A percentile compares a stretch with the other conserved stretches of the same genome.
Conservation (phyloP, 2,113 vertebrate species). For the Ariopsis seemanni region DNA sequence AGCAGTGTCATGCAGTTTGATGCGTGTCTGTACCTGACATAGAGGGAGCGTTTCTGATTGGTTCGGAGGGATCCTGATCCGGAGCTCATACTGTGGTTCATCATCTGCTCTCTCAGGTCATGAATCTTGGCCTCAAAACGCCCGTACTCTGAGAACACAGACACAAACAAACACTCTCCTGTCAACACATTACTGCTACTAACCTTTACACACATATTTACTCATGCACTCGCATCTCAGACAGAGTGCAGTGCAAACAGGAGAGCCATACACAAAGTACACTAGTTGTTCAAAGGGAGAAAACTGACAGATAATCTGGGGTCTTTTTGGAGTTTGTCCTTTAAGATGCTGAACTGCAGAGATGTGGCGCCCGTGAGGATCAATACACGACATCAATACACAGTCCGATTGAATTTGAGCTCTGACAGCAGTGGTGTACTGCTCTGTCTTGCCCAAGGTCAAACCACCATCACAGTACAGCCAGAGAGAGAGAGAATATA, state of each 20-base stretch:
- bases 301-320: not conserved
- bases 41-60: constrained; percentile 95
- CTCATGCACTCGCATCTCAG: not conserved
- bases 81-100: constrained; percentile 99
- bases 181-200: not conserved
- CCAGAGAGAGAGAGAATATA: not conserved
- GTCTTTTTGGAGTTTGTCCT: constrained; percentile 9
- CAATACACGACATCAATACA: constrained; percentile 37
- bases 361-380: constrained; percentile 18
- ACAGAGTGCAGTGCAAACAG: not conserved
- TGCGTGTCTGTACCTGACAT: constrained; percentile 83
- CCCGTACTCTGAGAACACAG: constrained; percentile 84
- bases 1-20: not conserved
- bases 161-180: constrained; percentile 23
- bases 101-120: constrained; percentile 98
- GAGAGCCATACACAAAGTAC: not conserved
- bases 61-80: constrained; percentile 94
- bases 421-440: not conserved
- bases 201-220: not conserved
- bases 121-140: constrained; percentile 98
- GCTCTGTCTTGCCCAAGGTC: constrained; percentile 32
- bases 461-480: constrained; percentile 14
- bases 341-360: constrained; percentile 22
- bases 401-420: not conserved
- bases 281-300: not conserved